These are phyloP conservation scores for Tragulus kanchil DNA, from an alignment of 2,113 vertebrate genomes.

Conservation along the genomic window DNA sequence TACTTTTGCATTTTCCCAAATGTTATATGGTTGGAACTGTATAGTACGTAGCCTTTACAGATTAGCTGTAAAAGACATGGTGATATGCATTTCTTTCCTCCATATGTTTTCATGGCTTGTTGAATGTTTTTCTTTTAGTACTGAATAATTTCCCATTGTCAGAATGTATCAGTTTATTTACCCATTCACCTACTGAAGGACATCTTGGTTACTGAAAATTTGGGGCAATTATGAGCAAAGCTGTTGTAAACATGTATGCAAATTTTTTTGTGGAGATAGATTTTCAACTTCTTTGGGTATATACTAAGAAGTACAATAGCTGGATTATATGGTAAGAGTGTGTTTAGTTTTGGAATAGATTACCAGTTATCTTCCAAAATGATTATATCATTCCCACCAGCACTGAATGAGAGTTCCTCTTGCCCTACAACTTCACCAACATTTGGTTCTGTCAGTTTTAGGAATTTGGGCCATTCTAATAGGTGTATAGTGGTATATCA, in stretches of 20 bases:
- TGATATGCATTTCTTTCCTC: neutral
- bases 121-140: neutral
- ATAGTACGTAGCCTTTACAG: neutral
- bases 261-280: neutral
- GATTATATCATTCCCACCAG: neutral
- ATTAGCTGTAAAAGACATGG: neutral
- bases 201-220: neutral
- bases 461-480: neutral
- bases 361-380: neutral
- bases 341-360: neutral
- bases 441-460: neutral
- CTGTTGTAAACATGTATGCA: neutral
- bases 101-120: neutral
- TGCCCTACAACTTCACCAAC: neutral
- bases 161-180: neutral
- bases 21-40: neutral
- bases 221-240: neutral
- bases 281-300: constrained; percentile 7
- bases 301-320: neutral
- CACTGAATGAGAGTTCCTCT: neutral
- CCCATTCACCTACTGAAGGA: neutral
- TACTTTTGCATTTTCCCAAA: neutral
- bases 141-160: neutral
- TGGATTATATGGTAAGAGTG: neutral
- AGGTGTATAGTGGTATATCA: neutral